phyloP scores from a whole-genome alignment of 2,113 vertebrate genomes.

The Boulengeromyrus knoepffleri region DNA sequence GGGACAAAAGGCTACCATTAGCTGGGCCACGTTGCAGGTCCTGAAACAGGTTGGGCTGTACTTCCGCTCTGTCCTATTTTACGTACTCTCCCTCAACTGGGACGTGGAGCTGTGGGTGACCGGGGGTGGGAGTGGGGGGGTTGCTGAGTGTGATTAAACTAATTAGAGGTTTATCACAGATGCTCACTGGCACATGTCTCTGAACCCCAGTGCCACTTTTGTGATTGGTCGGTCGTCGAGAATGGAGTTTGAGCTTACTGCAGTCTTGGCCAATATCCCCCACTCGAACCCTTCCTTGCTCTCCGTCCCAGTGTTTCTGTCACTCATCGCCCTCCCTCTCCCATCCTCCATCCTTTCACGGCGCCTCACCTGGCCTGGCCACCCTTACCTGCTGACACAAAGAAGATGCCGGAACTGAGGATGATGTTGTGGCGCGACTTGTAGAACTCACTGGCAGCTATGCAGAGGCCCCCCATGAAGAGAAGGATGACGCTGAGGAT shows the following conservation, averaged over 20 bases:
- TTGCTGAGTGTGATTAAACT: background rate
- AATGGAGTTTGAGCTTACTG: background rate
- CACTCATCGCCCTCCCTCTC: background rate
- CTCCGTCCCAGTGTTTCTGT: background rate
- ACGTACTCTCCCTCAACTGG: background rate
- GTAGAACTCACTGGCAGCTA: constrained; percentile 99
- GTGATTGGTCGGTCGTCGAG: background rate
- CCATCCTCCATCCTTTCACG: background rate
- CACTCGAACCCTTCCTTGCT: background rate
- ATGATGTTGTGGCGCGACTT: constrained; percentile 99
- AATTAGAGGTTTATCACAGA: background rate
- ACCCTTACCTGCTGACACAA: constrained; percentile 89
- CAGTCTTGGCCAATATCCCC: background rate
- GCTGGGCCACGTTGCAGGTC: background rate
- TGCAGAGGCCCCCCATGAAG: constrained; percentile 98
- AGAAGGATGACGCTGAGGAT: constrained; percentile 98
- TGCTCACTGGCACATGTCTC: background rate
- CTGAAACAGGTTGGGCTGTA: background rate
- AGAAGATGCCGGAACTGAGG: constrained; percentile 96
- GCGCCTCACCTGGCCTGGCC: background rate
- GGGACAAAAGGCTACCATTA: constrained; percentile 6
- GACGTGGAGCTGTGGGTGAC: background rate
- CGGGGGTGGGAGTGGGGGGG: background rate
- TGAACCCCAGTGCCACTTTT: background rate
- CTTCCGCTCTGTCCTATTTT: background rate